Evolutionary conservation across 1,140 invertebrate genomes (phyloP), one percentile per base, ranked within the genome.

Genomic region (Aphelinus certus): DNA sequence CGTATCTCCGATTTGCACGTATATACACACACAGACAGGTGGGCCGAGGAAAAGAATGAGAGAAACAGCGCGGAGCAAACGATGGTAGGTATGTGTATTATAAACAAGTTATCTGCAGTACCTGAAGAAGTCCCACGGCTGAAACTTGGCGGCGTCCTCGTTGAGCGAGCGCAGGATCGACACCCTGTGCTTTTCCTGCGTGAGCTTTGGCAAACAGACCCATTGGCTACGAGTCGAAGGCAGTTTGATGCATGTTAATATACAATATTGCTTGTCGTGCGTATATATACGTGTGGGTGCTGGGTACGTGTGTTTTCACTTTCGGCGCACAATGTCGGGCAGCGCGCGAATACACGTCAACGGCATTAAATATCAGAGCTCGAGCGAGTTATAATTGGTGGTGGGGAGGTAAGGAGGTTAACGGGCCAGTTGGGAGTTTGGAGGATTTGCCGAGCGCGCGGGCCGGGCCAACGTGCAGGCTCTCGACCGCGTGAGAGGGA

Each of bases 141-240:
- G 72, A 46, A 83, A 81, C 10, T 81, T 78, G n/a, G 76, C 67
- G n/a, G 77, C 69, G 57, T 82, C 81, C 76, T 71, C 76, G 48
- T 79, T 78, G 53, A 79, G 77, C 43, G 80, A 78, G 77, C 77
- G 78, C 67, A 83, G 79, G 64, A 87, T 82, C 3, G 81, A 79
- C 7, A 87, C 80, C 66, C 84, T 81, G 67, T 83, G 82, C 63
- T 85, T 84, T 73, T 85, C 83, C 5, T 79, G 79, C 5, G 83
- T 85, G 26, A 86, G 70, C 71, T 84, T 85, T 5, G 83, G 82
- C 55, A 83, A 58, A 71, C 81, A 80, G 42, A 83, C 79, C 78
- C 82, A 83, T 57, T 79, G 79, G 6, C 83, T 84, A 68, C 66
- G 76, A 78, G 65, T 26, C 26, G 26, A 26, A 26, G 26, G 26